Percentiles rank a stretch among this genome's conserved stretches.
Evolutionary conservation across 2,797 vertebrate genomes (phyloP).

Genomic region (Danio choprae): DNA sequence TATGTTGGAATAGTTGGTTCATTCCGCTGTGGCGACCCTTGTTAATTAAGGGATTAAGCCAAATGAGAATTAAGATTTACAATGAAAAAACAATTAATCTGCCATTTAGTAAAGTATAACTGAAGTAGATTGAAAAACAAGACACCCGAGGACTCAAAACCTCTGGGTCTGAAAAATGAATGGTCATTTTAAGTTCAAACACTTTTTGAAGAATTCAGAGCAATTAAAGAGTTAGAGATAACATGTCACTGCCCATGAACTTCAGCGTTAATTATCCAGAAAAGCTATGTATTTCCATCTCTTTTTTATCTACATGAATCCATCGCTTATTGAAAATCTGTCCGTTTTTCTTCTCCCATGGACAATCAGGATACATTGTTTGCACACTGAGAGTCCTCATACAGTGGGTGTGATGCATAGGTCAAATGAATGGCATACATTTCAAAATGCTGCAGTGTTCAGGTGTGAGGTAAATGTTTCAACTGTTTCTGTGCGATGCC

Average conservation of each 20-base stretch:
- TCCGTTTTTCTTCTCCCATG: slow-evolving; percentile 9
- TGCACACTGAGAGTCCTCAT: slow-evolving; percentile 6
- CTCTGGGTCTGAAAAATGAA: slow-evolving; percentile 44
- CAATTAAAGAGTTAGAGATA: slow-evolving; percentile 3
- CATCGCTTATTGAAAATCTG: slow-evolving; percentile 27
- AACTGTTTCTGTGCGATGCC: background rate
- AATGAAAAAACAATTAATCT: slow-evolving; percentile 56
- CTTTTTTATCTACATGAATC: background rate
- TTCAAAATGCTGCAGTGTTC: slow-evolving; percentile 21
- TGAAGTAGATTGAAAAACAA: slow-evolving; percentile 49
- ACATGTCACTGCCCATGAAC: background rate
- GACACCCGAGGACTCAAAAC: slow-evolving; percentile 29
- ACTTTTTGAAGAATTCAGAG: slow-evolving; percentile 8
- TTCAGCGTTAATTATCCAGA: background rate
- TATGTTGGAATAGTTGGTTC: too few species aligned
- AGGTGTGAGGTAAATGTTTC: background rate
- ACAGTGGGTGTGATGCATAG: slow-evolving; percentile 25
- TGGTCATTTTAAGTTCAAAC: slow-evolving; percentile 56
- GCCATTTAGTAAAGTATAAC: slow-evolving; percentile 48
- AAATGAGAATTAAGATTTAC: background rate
- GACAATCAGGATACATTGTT: slow-evolving; percentile 16
- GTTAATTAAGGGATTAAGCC: too few species aligned
- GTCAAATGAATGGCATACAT: slow-evolving; percentile 29
- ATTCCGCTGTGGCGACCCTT: too few species aligned
- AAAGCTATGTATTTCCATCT: slow-evolving; percentile 1